Evolutionary conservation across 2,888 invertebrate species (phyloP).

Genomic region (Allacma fusca): DNA sequence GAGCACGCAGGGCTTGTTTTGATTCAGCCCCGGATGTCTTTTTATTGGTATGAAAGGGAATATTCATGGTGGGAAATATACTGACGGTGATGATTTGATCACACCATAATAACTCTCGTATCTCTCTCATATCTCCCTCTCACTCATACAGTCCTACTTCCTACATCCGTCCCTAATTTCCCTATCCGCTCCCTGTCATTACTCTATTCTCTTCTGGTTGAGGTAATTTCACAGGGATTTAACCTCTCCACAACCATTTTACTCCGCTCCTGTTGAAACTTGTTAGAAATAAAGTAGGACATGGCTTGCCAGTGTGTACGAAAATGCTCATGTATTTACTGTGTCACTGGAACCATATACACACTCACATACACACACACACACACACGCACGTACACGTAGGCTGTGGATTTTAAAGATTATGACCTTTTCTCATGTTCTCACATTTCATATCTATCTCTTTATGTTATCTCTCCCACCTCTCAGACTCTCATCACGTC

Average conservation of each 20-base stretch:
- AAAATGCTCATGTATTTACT: too few species aligned
- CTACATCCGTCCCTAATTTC: neutral
- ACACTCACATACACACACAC: too few species aligned
- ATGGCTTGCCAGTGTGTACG: too few species aligned
- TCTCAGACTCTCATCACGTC: too few species aligned
- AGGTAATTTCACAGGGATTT: constrained; percentile 5
- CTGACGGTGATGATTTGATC: constrained; percentile 9
- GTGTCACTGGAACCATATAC: too few species aligned
- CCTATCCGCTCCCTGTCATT: neutral
- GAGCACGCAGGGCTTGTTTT: too few species aligned
- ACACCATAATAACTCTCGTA: neutral
- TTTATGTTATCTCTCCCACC: too few species aligned
- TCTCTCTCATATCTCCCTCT: neutral
- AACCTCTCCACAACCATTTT: neutral
- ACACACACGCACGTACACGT: too few species aligned
- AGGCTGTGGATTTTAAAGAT: constrained; percentile 14
- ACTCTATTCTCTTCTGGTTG: constrained; percentile 16
- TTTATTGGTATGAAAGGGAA: too few species aligned
- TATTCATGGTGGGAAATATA: neutral
- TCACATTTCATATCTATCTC: neutral
- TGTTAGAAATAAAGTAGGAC: too few species aligned
- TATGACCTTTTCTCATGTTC: neutral
- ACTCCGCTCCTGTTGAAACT: neutral
- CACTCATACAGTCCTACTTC: too few species aligned
- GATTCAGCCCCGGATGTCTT: too few species aligned